A percentile compares a stretch with the other conserved stretches of the same genome.
These are phyloP conservation scores for Oryctolagus cuniculus DNA, from an alignment of 2,113 vertebrate species.

Conservation along the genomic window mOryCun1.1 NC_091440.1:119973001-119973500, in stretches of 20 bases:
- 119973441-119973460: too few relatives aligned
- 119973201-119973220: too few relatives aligned
- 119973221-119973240: not conserved
- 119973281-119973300: not conserved
- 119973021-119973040: not conserved
- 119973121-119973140: not conserved
- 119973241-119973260: not conserved
- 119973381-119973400: too few relatives aligned
- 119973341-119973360: too few relatives aligned
- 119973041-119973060: not conserved
- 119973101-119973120: slow-evolving; percentile 2
- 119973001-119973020: not conserved
- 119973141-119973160: not conserved
- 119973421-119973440: too few relatives aligned
- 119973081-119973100: not conserved
- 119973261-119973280: not conserved
- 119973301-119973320: not conserved
- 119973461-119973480: too few relatives aligned
- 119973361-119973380: too few relatives aligned
- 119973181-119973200: not conserved
- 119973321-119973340: slow-evolving; percentile 34
- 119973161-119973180: not conserved
- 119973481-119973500: too few relatives aligned
- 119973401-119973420: too few relatives aligned
- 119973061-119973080: not conserved